Evolutionary conservation across 2,888 invertebrate genomes (phyloP).

Genomic region (Hybos culiciformis): DNA sequence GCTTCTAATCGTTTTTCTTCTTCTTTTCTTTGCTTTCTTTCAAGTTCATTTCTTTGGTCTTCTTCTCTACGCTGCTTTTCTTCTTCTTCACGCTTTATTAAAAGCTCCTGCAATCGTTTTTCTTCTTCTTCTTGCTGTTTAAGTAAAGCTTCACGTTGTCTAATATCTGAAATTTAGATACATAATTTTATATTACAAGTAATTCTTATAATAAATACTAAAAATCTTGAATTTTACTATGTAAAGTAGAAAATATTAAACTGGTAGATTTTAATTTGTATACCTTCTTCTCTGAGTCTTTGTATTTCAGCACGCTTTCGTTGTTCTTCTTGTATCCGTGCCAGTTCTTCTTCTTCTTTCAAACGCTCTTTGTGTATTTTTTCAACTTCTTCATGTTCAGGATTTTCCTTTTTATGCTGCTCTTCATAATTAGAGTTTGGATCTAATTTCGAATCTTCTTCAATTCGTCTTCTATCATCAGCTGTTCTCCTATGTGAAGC

Average conservation of each 20-base stretch:
- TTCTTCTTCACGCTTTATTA: slow-evolving; percentile 21
- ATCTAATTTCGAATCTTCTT: no score
- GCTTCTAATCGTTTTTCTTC: slow-evolving; percentile 9
- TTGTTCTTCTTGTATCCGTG: slow-evolving; percentile 25
- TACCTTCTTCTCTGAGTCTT: slow-evolving; percentile 25
- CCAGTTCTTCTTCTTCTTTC: slow-evolving; percentile 24
- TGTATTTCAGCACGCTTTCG: slow-evolving; percentile 21
- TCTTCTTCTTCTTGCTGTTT: slow-evolving; percentile 25
- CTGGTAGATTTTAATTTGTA: no score
- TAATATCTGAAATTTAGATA: no score
- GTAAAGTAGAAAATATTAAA: no score
- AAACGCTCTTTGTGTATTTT: slow-evolving; percentile 11
- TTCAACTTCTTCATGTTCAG: slow-evolving; percentile 23
- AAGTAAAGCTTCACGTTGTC: slow-evolving; percentile 21
- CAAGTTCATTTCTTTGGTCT: slow-evolving; percentile 21
- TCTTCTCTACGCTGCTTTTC: slow-evolving; percentile 20
- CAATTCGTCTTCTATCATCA: no score
- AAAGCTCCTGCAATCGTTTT: slow-evolving; percentile 22
- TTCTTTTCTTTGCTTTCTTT: slow-evolving; percentile 18
- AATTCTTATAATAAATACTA: no score
- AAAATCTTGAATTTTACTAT: no score
- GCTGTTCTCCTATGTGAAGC: no score
- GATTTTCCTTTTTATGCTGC: slow-evolving; percentile 24
- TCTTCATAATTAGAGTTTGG: no score
- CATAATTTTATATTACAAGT: no score